These are phyloP conservation scores for Drosophila lutescens DNA, from an alignment of 2,888 invertebrate species.

Conservation along the genomic window DNA sequence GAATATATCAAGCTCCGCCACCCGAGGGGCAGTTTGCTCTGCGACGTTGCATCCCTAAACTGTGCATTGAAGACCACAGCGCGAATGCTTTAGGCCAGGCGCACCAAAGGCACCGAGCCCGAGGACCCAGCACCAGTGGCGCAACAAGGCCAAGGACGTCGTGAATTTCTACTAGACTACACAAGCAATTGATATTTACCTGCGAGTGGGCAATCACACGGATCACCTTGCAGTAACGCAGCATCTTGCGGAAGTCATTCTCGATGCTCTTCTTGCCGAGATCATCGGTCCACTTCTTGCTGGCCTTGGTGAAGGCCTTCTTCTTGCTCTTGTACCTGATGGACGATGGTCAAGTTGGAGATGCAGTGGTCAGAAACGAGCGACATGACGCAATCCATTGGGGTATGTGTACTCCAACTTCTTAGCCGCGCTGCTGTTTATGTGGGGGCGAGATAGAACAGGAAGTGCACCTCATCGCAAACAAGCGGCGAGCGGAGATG, in stretches of 20 bases:
- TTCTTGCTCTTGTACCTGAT: conserved; percentile 99
- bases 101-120: conserved; percentile 59
- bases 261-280: conserved; percentile 98
- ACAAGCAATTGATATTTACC: conserved; percentile 86
- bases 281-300: conserved; percentile 99
- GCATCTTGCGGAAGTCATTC: conserved; percentile 97
- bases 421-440: conserved; percentile 48
- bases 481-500: conserved; percentile 88
- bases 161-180: conserved; percentile 14
- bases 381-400: conserved; percentile 44
- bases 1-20: conserved; percentile 85
- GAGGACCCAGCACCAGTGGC: conserved; percentile 54
- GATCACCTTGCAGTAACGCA: conserved; percentile 98
- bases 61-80: conserved; percentile 80
- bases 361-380: conserved; percentile 44
- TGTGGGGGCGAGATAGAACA: conserved; percentile 84
- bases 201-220: conserved; percentile 99
- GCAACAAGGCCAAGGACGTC: conserved; percentile 83
- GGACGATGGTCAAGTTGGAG: conserved; percentile 50
- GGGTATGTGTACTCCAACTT: conserved; percentile 53
- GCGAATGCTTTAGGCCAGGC: conserved; percentile 81
- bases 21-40: conserved; percentile 84
- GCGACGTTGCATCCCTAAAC: conserved; percentile 83
- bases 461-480: conserved; percentile 87
- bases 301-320: conserved; percentile 99